Conservation (phyloP, 2,888 invertebrate genomes). For the Acronicta aceris region DNA sequence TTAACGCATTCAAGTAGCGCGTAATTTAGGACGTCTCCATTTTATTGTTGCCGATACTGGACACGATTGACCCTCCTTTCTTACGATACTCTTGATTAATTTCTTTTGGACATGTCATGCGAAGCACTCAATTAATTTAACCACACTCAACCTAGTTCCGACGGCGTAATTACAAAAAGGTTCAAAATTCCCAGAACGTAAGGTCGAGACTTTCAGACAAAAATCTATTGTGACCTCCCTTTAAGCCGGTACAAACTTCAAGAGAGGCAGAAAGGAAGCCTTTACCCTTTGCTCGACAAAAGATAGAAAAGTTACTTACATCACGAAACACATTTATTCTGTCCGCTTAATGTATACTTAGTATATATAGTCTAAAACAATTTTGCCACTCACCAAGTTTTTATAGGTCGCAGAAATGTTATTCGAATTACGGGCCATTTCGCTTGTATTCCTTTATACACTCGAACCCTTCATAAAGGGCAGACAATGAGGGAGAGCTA, state of each 20-base stretch:
- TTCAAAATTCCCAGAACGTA: constrained; percentile 40
- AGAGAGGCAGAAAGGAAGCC: constrained; percentile 60
- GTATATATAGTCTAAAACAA: constrained; percentile 68
- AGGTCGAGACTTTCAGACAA: constrained; percentile 61
- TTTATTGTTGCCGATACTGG: constrained; percentile 61
- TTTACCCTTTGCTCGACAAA: constrained; percentile 64
- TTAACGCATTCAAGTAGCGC: constrained; percentile 84
- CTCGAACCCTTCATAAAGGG: constrained; percentile 82
- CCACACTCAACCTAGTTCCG: constrained; percentile 25
- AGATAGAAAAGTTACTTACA: constrained; percentile 67
- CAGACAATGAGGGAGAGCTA: constrained; percentile 81
- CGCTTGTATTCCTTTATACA: constrained; percentile 80
- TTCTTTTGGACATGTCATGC: constrained; percentile 38
- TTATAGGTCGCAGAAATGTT: constrained; percentile 85
- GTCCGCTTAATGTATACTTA: constrained; percentile 52
- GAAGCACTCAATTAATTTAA: constrained; percentile 20
- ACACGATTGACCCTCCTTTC: constrained; percentile 51
- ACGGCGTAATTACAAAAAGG: constrained; percentile 47
- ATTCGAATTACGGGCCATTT: constrained; percentile 82
- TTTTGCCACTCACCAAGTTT: constrained; percentile 72
- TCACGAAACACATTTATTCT: constrained; percentile 60
- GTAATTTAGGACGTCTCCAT: constrained; percentile 76
- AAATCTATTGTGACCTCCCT: constrained; percentile 66
- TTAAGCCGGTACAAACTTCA: constrained; percentile 64
- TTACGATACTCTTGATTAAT: constrained; percentile 53